Base-by-base conservation (phyloP, 2,113 vertebrate genomes). In the Muntiacus reevesi region DNA sequence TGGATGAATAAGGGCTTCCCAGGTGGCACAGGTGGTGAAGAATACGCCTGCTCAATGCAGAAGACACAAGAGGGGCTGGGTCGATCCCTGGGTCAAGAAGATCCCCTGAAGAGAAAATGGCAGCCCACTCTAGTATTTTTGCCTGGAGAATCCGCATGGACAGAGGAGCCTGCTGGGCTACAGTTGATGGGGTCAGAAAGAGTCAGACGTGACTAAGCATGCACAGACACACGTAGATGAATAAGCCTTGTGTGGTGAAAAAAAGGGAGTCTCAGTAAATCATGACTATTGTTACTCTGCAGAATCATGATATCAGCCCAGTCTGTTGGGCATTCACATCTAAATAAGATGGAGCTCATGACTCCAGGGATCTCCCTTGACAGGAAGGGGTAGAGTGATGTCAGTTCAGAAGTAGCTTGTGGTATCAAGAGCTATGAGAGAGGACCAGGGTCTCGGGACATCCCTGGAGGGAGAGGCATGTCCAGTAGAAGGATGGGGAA, bases 271-370 rank as follows among this genome's bases (percentile, higher is more conserved):
- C 50, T 52, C 79, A 23, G 0, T 36, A 27, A 36, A 62, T 36
- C 2, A 3, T 23, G 78, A 33, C 23, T 47, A 0, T 28, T 21
- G 4, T 59, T 60, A 15, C 55, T 76, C 0, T 19, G 52, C 6
- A 74, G 23, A 81, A 12, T 54, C 47, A 12, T 27, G 47, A 2
- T 5, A 7, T 33, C 67, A 82, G 6, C 55, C 30, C 23, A 13
- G 9, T 64, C 17, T 64, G 0, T 12, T 67, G 79, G 64, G 55
- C 71, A 62, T 36, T 83, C 83, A 62, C 5, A 36, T 54, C 21
- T 59, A 60, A 25, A 43, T 57, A 71, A 14, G 28, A 16, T 9
- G 8, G 19, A 83, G 40, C 12, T 40, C 1, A 5, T 19, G n/a
- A n/a, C 62, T 28, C 27, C 23, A 6, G 25, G 28, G 10, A 7